Percentiles rank a stretch among this genome's conserved stretches.
Evolutionary conservation across 2,797 vertebrate species (phyloP).

Genomic region (Nyctibius grandis): DNA sequence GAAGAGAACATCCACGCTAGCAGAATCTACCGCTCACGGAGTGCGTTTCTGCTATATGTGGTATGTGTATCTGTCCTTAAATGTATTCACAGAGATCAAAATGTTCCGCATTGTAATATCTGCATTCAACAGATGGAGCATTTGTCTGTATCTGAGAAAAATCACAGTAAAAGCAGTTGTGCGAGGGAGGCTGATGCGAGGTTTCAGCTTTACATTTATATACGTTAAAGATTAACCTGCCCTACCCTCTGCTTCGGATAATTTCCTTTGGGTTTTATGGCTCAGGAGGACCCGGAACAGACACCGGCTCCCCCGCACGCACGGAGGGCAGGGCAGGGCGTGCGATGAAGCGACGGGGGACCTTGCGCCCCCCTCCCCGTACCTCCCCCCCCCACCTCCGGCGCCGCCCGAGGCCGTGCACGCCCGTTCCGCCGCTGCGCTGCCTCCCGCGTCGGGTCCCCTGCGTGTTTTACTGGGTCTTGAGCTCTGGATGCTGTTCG

Average conservation of each 20-base stretch:
- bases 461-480: neutral
- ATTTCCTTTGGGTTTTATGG: neutral
- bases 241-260: neutral
- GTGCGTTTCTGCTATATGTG: neutral
- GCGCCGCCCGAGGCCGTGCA: neutral
- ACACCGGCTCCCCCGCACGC: fast-evolving
- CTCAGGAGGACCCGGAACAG: neutral
- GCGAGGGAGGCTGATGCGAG: neutral
- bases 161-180: neutral
- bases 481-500: neutral
- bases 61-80: neutral
- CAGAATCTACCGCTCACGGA: neutral
- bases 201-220: neutral
- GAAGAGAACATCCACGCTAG: neutral
- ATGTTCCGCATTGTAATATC: neutral
- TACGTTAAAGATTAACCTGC: neutral
- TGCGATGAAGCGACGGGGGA: fast-evolving
- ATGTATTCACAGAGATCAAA: neutral
- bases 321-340: no score
- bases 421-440: neutral
- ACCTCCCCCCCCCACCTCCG: neutral
- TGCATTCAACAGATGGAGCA: conserved; percentile 6
- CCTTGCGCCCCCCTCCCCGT: neutral
- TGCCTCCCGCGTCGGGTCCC: neutral
- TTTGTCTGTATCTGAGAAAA: neutral